Conservation (phyloP, 2,113 vertebrate species). For the Xiphophorus hellerii region DNA sequence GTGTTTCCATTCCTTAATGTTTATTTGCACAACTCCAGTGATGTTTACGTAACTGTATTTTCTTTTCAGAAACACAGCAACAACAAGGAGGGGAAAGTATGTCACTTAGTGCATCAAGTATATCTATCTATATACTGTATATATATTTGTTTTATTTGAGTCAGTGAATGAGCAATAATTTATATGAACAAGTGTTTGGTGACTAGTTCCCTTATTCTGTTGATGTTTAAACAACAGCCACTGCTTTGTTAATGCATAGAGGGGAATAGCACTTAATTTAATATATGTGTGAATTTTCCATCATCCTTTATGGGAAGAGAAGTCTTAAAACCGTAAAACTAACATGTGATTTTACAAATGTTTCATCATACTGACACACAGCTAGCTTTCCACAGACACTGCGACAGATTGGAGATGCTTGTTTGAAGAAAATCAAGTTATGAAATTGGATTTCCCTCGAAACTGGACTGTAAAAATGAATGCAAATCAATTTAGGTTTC, state of each 20-base stretch:
- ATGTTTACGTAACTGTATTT: conserved; percentile 80
- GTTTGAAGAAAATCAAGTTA: not conserved
- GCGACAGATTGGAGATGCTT: not conserved
- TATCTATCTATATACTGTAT: conserved; percentile 38
- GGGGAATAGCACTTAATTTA: conserved; percentile 68
- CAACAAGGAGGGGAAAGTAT: conserved; percentile 83
- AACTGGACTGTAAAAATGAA: not conserved
- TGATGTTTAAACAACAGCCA: conserved; percentile 31
- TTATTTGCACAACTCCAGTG: conserved; percentile 62
- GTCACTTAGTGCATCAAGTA: conserved; percentile 75
- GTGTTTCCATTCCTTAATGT: conserved; percentile 62
- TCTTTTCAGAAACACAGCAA: conserved; percentile 83
- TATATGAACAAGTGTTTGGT: conserved; percentile 52
- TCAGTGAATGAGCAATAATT: conserved; percentile 62
- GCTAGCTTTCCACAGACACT: not conserved
- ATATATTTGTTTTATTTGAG: conserved; percentile 49
- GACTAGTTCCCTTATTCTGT: conserved; percentile 40
- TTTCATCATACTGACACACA: conserved; percentile 33
- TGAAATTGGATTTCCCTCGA: not conserved
- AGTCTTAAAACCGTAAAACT: conserved; percentile 3
- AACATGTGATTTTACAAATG: conserved; percentile 9
- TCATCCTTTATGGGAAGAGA: not conserved
- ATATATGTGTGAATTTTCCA: conserved; percentile 10
- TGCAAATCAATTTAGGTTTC: not conserved
- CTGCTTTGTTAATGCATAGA: conserved; percentile 40